A percentile compares a stretch with the other conserved stretches of the same genome.
These are phyloP conservation scores for Sturnus vulgaris DNA, from an alignment of 2,113 vertebrate genomes.

Conservation along the genomic window DNA sequence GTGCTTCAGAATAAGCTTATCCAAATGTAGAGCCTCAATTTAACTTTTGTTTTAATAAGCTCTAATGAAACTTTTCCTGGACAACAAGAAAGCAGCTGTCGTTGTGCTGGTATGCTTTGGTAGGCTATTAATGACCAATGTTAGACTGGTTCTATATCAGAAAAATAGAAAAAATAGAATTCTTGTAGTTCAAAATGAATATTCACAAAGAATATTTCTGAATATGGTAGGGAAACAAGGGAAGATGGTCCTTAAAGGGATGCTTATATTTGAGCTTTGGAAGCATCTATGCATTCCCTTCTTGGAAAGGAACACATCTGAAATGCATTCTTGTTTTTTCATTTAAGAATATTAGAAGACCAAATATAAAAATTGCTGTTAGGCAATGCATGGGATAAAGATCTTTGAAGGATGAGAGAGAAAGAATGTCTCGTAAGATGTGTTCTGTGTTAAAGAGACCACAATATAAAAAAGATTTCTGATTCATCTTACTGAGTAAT, in stretches of 20 bases:
- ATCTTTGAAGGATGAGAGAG: not conserved
- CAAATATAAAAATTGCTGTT: not conserved
- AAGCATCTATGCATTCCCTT: not conserved
- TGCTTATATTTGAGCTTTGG: not conserved
- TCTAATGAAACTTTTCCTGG: not conserved
- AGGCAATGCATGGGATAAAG: not conserved
- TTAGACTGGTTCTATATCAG: not conserved
- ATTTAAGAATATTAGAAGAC: not conserved
- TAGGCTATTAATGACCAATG: not conserved
- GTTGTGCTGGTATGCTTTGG: not conserved
- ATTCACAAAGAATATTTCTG: not conserved
- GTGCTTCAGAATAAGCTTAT: not conserved
- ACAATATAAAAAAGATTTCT: not conserved
- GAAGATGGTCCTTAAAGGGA: not conserved
- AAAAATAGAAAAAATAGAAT: not conserved
- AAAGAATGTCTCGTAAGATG: not conserved
- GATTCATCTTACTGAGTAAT: not conserved
- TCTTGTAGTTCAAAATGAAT: not conserved
- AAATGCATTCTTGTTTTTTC: fast-evolving
- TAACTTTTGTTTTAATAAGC: not conserved
- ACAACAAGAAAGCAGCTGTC: not conserved
- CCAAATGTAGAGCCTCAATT: not conserved
- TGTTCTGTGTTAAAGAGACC: not conserved
- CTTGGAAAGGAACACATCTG: not conserved
- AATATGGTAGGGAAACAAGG: not conserved